These are phyloP conservation scores for Macroglossus sobrinus DNA, from an alignment of 2,113 vertebrate genomes.

Conservation along the genomic window DNA sequence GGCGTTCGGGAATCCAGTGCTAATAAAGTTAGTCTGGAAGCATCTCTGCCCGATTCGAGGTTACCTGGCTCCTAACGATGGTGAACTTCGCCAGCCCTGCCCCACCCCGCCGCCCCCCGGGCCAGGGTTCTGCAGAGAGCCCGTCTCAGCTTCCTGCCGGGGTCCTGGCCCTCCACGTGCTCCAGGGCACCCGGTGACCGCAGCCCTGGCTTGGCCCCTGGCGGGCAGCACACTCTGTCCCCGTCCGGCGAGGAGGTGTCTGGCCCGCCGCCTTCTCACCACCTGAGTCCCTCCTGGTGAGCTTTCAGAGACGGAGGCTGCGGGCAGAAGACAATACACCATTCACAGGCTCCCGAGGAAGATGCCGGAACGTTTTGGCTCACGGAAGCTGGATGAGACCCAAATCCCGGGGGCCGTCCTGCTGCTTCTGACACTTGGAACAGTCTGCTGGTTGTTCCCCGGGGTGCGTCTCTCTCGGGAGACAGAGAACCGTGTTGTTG, in stretches of 20 bases:
- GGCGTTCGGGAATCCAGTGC: not conserved
- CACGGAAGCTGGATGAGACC: not conserved
- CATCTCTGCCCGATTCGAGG: not conserved
- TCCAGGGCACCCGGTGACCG: not conserved
- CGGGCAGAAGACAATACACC: not conserved
- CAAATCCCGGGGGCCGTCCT: not conserved
- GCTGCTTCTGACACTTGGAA: not conserved
- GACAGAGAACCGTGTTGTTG: not conserved
- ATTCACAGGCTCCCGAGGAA: not conserved
- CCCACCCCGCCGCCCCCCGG: rapidly evolving
- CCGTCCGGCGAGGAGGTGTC: not conserved
- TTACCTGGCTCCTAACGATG: not conserved
- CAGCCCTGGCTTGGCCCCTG: not conserved
- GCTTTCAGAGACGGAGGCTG: not conserved
- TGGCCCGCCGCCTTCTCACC: not conserved
- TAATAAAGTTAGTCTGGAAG: not conserved
- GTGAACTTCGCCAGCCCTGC: not conserved
- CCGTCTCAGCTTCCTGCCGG: rapidly evolving
- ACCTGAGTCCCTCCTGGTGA: not conserved
- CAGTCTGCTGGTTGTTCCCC: not conserved
- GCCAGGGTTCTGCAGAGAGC: rapidly evolving
- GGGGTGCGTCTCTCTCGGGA: not conserved
- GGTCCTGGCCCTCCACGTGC: not conserved
- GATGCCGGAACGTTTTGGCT: not conserved
- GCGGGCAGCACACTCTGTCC: not conserved